Conservation (phyloP, 2,888 invertebrate species). For the Plagodis dolabraria region DNA sequence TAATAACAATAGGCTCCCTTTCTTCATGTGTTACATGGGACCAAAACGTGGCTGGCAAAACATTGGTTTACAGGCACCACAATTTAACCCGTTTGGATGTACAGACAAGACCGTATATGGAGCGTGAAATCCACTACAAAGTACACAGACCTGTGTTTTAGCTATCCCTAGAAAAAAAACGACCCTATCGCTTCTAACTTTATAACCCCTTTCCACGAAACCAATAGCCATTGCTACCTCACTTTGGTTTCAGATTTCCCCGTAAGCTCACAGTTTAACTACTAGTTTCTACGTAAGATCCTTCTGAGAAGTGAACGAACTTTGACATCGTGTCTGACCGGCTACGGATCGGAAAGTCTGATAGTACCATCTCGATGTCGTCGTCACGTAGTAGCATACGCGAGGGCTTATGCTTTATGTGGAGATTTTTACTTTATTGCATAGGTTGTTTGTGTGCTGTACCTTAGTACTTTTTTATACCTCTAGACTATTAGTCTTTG, state of each 20-base stretch:
- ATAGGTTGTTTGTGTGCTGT: background rate
- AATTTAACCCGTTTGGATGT: no score
- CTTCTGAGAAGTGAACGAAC: slow-evolving; percentile 52
- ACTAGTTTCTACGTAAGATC: slow-evolving; percentile 23
- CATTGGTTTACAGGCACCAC: no score
- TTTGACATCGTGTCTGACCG: slow-evolving; percentile 14
- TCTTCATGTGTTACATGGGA: no score
- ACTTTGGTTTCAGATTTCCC: slow-evolving; percentile 27
- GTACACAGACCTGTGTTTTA: no score
- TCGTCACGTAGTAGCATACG: background rate
- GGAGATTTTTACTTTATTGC: background rate
- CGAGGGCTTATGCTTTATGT: background rate
- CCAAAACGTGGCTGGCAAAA: no score
- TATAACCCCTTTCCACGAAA: slow-evolving; percentile 23
- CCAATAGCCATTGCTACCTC: slow-evolving; percentile 19
- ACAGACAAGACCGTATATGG: no score
- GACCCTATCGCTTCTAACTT: background rate
- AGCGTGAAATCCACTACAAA: no score
- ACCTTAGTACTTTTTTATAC: background rate
- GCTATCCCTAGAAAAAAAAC: background rate
- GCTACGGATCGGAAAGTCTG: slow-evolving; percentile 39
- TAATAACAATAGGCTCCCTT: no score
- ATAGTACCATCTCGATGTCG: slow-evolving; percentile 41
- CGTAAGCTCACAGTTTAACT: slow-evolving; percentile 10
- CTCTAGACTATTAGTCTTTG: no score